These are phyloP conservation scores for Atethmia centrago DNA, from an alignment of 2,888 invertebrate genomes.

Conservation along the genomic window DNA sequence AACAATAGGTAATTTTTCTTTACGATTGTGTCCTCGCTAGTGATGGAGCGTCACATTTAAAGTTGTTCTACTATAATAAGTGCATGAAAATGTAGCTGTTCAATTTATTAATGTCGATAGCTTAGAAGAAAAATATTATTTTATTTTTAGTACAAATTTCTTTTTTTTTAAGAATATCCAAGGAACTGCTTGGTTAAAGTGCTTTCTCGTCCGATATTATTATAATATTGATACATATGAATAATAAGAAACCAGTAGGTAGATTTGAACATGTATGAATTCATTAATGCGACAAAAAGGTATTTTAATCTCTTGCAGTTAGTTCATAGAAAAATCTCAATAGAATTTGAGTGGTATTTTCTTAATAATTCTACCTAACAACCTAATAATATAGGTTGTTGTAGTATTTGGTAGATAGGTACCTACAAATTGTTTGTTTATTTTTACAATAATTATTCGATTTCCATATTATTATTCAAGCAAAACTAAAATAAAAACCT, in stretches of 20 bases:
- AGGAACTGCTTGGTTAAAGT: conserved; percentile 2
- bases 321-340: conserved; percentile 36
- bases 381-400: not conserved
- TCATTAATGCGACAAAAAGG: conserved; percentile 5
- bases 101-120: conserved; percentile 21
- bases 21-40: not conserved
- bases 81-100: conserved; percentile 25
- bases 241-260: not conserved
- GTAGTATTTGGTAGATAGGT: not conserved
- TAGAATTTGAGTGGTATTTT: conserved; percentile 9
- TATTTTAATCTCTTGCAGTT: conserved; percentile 21
- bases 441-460: conserved; percentile 21
- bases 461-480: conserved; percentile 39
- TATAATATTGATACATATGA: not conserved
- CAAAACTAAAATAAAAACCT: conserved; percentile 35
- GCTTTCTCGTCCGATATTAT: not conserved
- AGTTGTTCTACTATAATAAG: conserved; percentile 25
- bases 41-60: not conserved
- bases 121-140: conserved; percentile 32
- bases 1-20: conserved; percentile 2
- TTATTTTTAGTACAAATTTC: conserved; percentile 67
- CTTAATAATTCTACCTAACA: not conserved
- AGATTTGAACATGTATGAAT: conserved; percentile 1
- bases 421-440: conserved; percentile 29
- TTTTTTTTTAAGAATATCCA: conserved; percentile 18